Percentiles rank a stretch among this genome's conserved stretches.
These are phyloP conservation scores for Scomber japonicus DNA, from an alignment of 2,113 vertebrate genomes.

Conservation along the genomic window DNA sequence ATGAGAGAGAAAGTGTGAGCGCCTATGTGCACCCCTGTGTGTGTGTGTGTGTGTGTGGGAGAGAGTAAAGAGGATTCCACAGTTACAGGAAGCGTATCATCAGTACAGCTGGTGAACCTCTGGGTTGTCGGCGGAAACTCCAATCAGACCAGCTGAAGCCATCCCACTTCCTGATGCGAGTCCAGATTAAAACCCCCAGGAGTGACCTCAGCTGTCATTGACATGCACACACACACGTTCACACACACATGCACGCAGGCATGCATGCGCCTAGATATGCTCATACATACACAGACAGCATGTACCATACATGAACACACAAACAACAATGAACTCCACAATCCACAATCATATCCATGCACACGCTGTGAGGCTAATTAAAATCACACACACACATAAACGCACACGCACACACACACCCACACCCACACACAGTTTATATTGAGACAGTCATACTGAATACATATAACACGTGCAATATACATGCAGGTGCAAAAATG, in stretches of 20 bases:
- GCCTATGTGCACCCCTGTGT: neutral
- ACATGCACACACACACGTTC: constrained; percentile 34
- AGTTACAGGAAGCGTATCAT: constrained; percentile 64
- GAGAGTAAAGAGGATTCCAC: constrained; percentile 18
- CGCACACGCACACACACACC: neutral
- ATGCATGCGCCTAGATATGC: neutral
- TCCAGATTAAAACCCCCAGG: constrained; percentile 81
- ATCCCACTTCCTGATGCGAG: constrained; percentile 76
- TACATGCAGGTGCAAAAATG: neutral
- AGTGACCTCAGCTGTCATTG: constrained; percentile 81
- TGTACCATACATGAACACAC: neutral
- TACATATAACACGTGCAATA: neutral
- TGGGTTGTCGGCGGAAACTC: constrained; percentile 76
- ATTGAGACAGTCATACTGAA: neutral
- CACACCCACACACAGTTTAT: neutral
- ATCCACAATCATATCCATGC: neutral
- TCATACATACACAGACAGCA: neutral
- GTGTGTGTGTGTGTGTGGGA: constrained; percentile 1
- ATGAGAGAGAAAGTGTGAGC: constrained; percentile 45
- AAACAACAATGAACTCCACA: neutral
- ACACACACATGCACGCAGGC: neutral
- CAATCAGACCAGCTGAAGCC: constrained; percentile 73
- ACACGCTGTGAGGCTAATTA: constrained; percentile 54
- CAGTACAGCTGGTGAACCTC: constrained; percentile 81
- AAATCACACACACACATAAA: constrained; percentile 16